phyloP scores from a whole-genome alignment of 1,140 invertebrate genomes.

The Drosophila ogumai region DNA sequence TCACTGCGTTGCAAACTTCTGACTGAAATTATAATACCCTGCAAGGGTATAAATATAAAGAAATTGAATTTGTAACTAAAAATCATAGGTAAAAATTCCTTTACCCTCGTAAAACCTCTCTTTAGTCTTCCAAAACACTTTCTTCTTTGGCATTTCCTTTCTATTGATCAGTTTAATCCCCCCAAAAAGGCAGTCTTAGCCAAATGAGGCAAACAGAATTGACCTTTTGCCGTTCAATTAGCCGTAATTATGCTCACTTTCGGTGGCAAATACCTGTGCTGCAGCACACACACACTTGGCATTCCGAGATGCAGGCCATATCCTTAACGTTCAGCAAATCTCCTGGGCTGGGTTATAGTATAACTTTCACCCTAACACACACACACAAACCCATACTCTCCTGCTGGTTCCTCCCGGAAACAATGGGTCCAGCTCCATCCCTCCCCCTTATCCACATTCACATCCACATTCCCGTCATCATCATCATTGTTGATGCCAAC shows the following conservation, averaged over 20 bases:
- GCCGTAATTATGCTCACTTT: conserved; percentile 43
- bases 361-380: conserved; percentile 11
- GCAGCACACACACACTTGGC: not conserved
- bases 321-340: conserved; percentile 14
- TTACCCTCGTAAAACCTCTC: not conserved
- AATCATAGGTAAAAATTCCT: not conserved
- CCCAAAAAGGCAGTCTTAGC: not conserved
- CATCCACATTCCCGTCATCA: conserved; percentile 39
- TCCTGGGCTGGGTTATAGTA: conserved; percentile 9
- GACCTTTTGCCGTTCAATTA: conserved; percentile 17
- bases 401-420: not conserved
- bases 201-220: conserved; percentile 11
- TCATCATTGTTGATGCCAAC: conserved; percentile 57
- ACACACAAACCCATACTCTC: not conserved
- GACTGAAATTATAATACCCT: too few relatives aligned
- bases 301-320: conserved; percentile 30
- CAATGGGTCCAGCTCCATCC: conserved; percentile 11
- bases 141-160: not conserved
- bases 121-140: not conserved
- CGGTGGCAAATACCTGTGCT: conserved; percentile 22
- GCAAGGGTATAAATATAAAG: too few relatives aligned
- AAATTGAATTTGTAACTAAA: too few relatives aligned
- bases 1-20: too few relatives aligned
- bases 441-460: not conserved
- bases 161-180: not conserved